Base-by-base conservation (phyloP, 2,888 invertebrate genomes). In the Epinotia demarniana region DNA sequence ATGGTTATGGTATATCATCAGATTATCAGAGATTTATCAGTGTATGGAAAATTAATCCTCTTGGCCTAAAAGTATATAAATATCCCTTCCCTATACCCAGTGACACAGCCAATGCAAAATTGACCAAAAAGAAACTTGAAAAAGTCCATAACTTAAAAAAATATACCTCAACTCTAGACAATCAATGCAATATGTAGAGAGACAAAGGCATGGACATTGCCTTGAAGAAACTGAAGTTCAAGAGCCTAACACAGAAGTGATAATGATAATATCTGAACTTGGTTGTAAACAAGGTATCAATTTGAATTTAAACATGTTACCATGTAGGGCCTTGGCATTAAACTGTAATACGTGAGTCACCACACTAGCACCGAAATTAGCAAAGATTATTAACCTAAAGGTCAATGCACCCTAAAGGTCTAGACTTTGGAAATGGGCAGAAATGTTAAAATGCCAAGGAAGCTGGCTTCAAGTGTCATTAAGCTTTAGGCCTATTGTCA, bases 281-380 rank as follows among this genome's bases (percentile, higher is more conserved):
- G 16, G 49, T 18, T 27, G 49, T 61, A 18, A 53, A 53, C 58
- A 49, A 61, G 61, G 60, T 61, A 33, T 61, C 27, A 70, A 62
- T 23, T 27, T 49, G 18, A 61, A 49, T 19, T 53, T 8, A 53
- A 49, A 27, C 27, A 27, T n/a, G 55, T 57, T 53, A 68, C 76
- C 81, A 86, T 83, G 83, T 81, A 79, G 80, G 85, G 83, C 90
- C 89, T 90, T 89, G 89, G 83, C 82, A 83, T 78, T 86, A 83
- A 68, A 81, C 83, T 78, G 80, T 83, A 77, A 60, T 58, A 72
- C 76, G 81, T 88, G 87, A 89, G 79, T 89, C 87, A 88, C 77
- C 87, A 88, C 77, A 79, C 77, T 60, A 68, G 77, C 70, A 76
- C 81, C 81, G 84, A 84, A 53, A 81, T 84, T 85, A 78, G 83